phyloP scores from a whole-genome alignment of 2,113 vertebrate species.

The Tympanuchus pallidicinctus region DNA sequence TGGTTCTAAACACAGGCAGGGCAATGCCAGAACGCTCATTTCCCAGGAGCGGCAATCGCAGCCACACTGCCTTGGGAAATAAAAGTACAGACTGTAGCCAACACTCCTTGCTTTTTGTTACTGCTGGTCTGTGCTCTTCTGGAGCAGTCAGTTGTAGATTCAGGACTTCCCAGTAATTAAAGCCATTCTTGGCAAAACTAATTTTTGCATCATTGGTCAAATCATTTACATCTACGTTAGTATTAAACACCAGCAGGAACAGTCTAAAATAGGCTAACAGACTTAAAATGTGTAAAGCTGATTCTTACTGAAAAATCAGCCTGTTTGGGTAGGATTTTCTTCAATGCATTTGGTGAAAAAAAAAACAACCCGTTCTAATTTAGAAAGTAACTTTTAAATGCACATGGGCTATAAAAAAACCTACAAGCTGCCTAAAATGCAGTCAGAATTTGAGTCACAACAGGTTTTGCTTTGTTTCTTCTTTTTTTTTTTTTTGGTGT shows the following conservation, averaged over 20 bases:
- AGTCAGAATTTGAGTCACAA: constrained; percentile 34
- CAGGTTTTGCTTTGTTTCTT: constrained; percentile 1
- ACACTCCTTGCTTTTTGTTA: background rate
- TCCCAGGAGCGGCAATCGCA: background rate
- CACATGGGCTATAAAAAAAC: constrained; percentile 13
- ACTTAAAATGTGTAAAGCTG: constrained; percentile 37
- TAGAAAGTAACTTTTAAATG: constrained; percentile 49
- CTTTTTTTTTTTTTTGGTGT: background rate
- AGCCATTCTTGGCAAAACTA: background rate
- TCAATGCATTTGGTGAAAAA: background rate
- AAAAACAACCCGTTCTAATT: background rate
- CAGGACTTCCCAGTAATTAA: background rate
- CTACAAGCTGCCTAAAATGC: constrained; percentile 45
- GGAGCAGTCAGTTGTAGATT: background rate
- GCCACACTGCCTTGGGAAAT: background rate
- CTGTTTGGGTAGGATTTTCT: constrained; percentile 42
- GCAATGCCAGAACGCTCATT: background rate
- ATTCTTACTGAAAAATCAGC: constrained; percentile 23
- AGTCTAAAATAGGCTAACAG: background rate
- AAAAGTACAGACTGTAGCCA: background rate
- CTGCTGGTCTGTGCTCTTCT: background rate
- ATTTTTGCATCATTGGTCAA: background rate
- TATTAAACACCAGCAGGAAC: background rate
- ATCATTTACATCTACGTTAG: background rate
- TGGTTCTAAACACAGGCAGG: constrained; percentile 5